A percentile compares a stretch with the other conserved stretches of the same genome.
phyloP scores from a whole-genome alignment of 2,797 vertebrate species.

The Tokudaia muenninki region DNA sequence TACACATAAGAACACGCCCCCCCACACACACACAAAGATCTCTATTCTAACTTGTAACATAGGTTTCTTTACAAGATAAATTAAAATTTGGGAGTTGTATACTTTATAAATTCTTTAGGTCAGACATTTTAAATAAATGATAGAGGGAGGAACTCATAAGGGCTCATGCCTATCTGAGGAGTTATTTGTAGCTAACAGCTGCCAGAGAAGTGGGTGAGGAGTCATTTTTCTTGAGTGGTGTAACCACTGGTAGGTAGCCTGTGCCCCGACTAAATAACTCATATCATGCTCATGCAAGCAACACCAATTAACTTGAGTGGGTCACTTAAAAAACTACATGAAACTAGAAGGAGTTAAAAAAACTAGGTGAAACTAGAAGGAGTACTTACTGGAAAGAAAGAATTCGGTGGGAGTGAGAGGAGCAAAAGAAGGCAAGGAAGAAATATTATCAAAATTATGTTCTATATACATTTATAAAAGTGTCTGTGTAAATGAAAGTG shows the following conservation, averaged over 20 bases:
- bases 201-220: neutral
- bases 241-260: neutral
- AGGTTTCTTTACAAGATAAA: neutral
- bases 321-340: neutral
- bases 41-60: neutral
- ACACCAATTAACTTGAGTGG: neutral
- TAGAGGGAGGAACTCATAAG: neutral
- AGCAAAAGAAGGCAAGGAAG: neutral
- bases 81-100: neutral
- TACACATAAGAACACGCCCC: neutral
- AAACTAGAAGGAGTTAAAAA: no score
- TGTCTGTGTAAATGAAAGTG: neutral
- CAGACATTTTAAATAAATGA: neutral
- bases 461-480: neutral
- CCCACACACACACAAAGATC: neutral
- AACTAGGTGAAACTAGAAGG: neutral
- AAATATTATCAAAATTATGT: neutral
- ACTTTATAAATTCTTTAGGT: conserved; percentile 6
- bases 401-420: neutral
- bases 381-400: neutral
- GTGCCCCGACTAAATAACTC: neutral
- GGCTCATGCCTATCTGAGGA: neutral
- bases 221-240: neutral
- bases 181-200: neutral
- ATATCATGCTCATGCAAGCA: neutral